Evolutionary conservation across 2,888 invertebrate species (phyloP).

Genomic region (Troides aeacus): DNA sequence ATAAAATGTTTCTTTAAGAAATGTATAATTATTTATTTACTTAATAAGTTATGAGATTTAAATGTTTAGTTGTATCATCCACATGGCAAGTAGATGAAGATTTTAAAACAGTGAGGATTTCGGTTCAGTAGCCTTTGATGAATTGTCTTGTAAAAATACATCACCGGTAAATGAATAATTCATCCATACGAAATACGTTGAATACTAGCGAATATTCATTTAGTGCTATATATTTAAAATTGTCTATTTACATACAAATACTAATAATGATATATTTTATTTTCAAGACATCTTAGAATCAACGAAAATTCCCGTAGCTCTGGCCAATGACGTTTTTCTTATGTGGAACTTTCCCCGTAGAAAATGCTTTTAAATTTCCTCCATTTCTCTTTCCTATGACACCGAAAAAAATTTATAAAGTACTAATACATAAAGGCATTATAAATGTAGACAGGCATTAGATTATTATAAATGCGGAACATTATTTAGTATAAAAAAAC

Average conservation of each 20-base stretch:
- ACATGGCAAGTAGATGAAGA: background rate
- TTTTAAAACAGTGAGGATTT: background rate
- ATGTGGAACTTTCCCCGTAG: too few relatives aligned
- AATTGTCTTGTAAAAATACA: background rate
- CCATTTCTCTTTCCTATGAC: too few relatives aligned
- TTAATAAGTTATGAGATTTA: background rate
- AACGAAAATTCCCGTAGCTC: too few relatives aligned
- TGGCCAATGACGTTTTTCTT: too few relatives aligned
- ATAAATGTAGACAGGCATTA: slow-evolving; percentile 16
- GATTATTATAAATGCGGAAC: slow-evolving; percentile 24
- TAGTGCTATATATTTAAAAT: background rate
- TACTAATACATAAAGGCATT: background rate
- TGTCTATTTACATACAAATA: too few relatives aligned
- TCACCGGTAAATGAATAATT: background rate
- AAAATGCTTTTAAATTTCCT: too few relatives aligned
- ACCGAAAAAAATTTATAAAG: too few relatives aligned
- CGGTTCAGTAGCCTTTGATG: slow-evolving; percentile 1
- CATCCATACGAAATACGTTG: background rate
- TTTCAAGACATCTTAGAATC: too few relatives aligned
- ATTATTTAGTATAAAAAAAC: slow-evolving; percentile 21
- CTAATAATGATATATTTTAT: too few relatives aligned
- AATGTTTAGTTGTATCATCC: background rate
- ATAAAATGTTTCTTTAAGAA: too few relatives aligned
- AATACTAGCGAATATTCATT: too few relatives aligned
- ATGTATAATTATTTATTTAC: too few relatives aligned